Percentiles rank a stretch among this genome's conserved stretches.
These are phyloP conservation scores for Amiota communis DNA, from an alignment of 2,888 invertebrate genomes.

Conservation along the genomic window DNA sequence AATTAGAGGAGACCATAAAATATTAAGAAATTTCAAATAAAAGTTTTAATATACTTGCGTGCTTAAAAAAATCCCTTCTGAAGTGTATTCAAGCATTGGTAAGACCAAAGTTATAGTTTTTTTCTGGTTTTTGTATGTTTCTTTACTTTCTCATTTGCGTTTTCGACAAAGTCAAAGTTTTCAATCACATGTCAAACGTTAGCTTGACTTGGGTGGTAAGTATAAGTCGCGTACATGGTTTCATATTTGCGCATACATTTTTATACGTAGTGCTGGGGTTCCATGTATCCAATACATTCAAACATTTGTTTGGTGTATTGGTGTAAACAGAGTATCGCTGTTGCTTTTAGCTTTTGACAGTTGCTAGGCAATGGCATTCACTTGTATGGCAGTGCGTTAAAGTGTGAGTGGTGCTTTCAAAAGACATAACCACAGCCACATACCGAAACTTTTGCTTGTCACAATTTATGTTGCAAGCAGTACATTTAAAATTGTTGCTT, in stretches of 20 bases:
- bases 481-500: slow-evolving; percentile 21
- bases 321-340: slow-evolving; percentile 34
- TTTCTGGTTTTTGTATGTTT: not conserved
- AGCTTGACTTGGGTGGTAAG: slow-evolving; percentile 54
- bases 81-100: too few species aligned
- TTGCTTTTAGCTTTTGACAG: slow-evolving; percentile 15
- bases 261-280: slow-evolving; percentile 5
- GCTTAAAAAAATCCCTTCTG: too few species aligned
- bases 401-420: slow-evolving; percentile 6
- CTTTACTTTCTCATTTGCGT: slow-evolving; percentile 9
- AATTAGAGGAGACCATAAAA: too few species aligned
- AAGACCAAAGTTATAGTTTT: slow-evolving; percentile 23
- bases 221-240: not conserved
- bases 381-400: not conserved
- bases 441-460: slow-evolving; percentile 53
- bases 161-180: slow-evolving; percentile 61
- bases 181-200: slow-evolving; percentile 65
- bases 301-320: slow-evolving; percentile 55
- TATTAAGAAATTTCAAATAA: too few species aligned
- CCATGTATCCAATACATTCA: slow-evolving; percentile 8
- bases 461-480: slow-evolving; percentile 49
- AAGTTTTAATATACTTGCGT: too few species aligned
- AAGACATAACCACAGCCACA: slow-evolving; percentile 51
- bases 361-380: slow-evolving; percentile 52
- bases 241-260: slow-evolving; percentile 8